Evolutionary conservation across 2,113 vertebrate genomes (phyloP).

Genomic region (Labeo catla): DNA sequence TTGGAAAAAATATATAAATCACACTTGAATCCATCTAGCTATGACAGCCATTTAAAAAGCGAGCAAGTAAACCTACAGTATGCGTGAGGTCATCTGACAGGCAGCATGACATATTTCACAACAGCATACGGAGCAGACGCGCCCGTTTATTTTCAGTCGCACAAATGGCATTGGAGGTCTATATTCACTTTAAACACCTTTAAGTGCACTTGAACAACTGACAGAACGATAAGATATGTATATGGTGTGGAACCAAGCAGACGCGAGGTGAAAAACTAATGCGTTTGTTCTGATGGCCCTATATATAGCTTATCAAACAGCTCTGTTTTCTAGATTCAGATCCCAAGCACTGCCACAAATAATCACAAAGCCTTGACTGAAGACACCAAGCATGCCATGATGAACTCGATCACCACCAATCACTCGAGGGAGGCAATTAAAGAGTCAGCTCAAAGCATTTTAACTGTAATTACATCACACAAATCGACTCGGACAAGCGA

Average conservation of each 20-base stretch:
- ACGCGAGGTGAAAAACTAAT: conserved; percentile 36
- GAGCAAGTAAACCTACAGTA: conserved; percentile 64
- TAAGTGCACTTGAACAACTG: conserved; percentile 50
- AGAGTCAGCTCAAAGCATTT: conserved; percentile 70
- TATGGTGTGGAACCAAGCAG: conserved; percentile 42
- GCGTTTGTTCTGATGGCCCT: conserved; percentile 17
- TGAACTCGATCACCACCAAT: conserved; percentile 64
- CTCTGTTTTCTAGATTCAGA: conserved; percentile 60
- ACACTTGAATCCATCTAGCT: conserved; percentile 70
- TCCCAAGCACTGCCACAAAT: conserved; percentile 67
- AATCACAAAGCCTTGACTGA: conserved; percentile 67
- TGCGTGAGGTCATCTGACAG: conserved; percentile 70
- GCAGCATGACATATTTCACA: conserved; percentile 57
- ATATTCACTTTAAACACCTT: conserved; percentile 55
- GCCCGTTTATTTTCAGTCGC: conserved; percentile 61
- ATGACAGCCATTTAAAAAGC: conserved; percentile 73
- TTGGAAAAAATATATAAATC: conserved; percentile 68
- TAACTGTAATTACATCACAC: conserved; percentile 73
- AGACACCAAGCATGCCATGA: conserved; percentile 55
- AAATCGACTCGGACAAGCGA: conserved; percentile 66
- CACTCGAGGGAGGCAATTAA: conserved; percentile 73
- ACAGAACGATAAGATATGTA: conserved; percentile 50
- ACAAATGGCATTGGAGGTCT: conserved; percentile 63
- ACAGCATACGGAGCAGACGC: conserved; percentile 62
- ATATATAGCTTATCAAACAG: conserved; percentile 56